Evolutionary conservation across 2,888 invertebrate genomes (phyloP).

Genomic region (Athalia circularis): DNA sequence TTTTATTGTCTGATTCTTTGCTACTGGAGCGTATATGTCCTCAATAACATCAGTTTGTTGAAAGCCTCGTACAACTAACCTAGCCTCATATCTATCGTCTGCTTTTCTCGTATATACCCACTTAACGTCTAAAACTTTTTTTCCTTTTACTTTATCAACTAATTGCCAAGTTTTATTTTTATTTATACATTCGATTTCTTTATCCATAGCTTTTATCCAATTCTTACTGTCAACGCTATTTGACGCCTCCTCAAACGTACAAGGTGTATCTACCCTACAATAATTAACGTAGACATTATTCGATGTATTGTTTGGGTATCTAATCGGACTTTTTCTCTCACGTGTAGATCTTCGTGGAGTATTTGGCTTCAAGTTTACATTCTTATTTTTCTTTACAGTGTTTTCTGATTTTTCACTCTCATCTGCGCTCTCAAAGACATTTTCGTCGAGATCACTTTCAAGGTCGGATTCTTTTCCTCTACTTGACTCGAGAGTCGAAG

Average conservation of each 20-base stretch:
- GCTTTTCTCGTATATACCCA: slow-evolving; percentile 52
- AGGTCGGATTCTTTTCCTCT: too few species aligned
- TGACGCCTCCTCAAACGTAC: slow-evolving; percentile 51
- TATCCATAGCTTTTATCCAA: slow-evolving; percentile 52
- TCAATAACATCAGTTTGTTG: slow-evolving; percentile 47
- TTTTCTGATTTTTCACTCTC: too few species aligned
- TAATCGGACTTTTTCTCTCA: too few species aligned
- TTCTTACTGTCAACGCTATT: slow-evolving; percentile 45
- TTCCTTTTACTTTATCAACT: slow-evolving; percentile 44
- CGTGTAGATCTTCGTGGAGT: too few species aligned
- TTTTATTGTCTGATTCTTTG: slow-evolving; percentile 46
- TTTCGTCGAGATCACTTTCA: too few species aligned
- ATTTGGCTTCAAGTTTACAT: too few species aligned
- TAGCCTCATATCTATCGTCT: slow-evolving; percentile 50
- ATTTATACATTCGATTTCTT: slow-evolving; percentile 48
- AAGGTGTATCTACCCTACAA: slow-evolving; percentile 45
- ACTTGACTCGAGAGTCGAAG: too few species aligned
- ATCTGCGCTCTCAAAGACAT: too few species aligned
- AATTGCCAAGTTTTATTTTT: slow-evolving; percentile 53
- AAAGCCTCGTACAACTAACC: slow-evolving; percentile 51
- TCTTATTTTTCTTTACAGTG: too few species aligned
- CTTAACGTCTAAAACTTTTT: slow-evolving; percentile 50
- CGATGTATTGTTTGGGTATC: too few species aligned
- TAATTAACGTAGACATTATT: too few species aligned
- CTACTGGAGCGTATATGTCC: slow-evolving; percentile 39